phyloP scores from a whole-genome alignment of 2,113 vertebrate species.

The Anguilla rostrata region DNA sequence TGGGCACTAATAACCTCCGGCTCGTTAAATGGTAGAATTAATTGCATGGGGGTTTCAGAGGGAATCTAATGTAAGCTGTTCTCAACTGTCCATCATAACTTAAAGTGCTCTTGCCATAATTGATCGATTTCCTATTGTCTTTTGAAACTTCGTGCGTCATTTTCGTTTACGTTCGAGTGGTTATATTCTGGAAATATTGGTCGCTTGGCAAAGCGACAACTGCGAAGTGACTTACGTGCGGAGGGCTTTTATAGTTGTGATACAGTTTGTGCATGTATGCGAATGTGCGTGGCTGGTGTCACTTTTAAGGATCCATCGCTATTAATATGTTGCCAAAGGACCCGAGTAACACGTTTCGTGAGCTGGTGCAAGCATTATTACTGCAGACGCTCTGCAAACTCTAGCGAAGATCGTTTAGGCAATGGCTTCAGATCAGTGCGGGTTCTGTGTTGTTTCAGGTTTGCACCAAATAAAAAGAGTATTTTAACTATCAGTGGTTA shows the following conservation, averaged over 20 bases:
- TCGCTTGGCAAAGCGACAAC: neutral
- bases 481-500: neutral
- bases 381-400: neutral
- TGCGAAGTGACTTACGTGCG: neutral
- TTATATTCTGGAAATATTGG: neutral
- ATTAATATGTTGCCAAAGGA: neutral
- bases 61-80: neutral
- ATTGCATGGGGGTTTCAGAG: neutral
- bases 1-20: slow-evolving; percentile 1
- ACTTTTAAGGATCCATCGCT: neutral
- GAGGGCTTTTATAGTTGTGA: neutral
- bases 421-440: neutral
- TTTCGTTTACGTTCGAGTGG: neutral
- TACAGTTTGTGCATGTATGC: neutral
- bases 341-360: neutral
- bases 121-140: neutral
- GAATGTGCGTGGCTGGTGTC: neutral
- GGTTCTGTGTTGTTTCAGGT: neutral
- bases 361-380: neutral
- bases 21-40: slow-evolving; percentile 9
- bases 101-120: neutral
- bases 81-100: neutral
- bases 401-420: neutral
- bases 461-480: neutral
- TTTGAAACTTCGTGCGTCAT: neutral